Base-by-base conservation (phyloP, 2,113 vertebrate genomes). In the Psittacus erithacus region DNA sequence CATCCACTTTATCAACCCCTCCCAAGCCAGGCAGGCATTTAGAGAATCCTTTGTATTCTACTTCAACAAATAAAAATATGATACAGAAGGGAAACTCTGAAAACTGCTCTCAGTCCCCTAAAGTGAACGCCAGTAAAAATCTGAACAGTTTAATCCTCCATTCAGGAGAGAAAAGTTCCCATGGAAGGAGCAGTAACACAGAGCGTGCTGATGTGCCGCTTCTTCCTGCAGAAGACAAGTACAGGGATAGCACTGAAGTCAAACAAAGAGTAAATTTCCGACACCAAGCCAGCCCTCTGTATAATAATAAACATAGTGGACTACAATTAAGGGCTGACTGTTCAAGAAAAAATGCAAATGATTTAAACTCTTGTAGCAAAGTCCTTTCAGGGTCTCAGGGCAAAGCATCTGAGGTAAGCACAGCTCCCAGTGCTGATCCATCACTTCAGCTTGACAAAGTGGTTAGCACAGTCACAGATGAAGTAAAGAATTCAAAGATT, bases 381-480 rank as follows among this genome's bases (percentile, higher is more conserved):
- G 46, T 47, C 43, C 74, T 86, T 90, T 82, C 95, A 83, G 82
- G 95, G n/a, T 75, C 88, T 80, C 93, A 94, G 79, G 93, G 81
- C 22, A 97, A 95, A 91, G 62, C 47, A 47, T 70, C 44, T 60
- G 81, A 85, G 55, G 60, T 83, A 39, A 86, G 64, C 24, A 77
- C 86, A 71, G 82, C 79, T 88, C 75, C 95, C 44, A 47, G 41
- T 65, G 53, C 41, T 86, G 65, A 76, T 67, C 49, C 35, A 16
- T 65, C 88, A 35, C 78, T 95, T 69, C 96, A 93, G 31, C 67
- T 85, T 59, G 84, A 59, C 4, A 18, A 93, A 71, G 86, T 29
- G 11, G 39, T 55, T 76, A 67, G 29, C 50, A 75, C 62, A 63
- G 74, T 33, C 39, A 46, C 38, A 38, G 50, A 24, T 68, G 68